phyloP scores from a whole-genome alignment of 2,113 vertebrate genomes.

The Nansenia antarctica region DNA sequence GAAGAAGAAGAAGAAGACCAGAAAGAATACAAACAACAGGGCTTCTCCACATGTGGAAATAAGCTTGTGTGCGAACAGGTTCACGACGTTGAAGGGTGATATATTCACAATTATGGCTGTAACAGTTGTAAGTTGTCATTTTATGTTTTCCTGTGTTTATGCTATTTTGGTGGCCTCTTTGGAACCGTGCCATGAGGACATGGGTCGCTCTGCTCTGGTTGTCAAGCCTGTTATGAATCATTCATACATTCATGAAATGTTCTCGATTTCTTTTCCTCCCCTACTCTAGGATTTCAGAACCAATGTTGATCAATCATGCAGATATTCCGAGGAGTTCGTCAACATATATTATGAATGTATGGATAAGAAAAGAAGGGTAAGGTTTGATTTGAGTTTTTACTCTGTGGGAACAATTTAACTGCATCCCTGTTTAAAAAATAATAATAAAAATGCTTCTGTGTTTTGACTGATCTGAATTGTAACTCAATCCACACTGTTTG shows the following conservation, averaged over 20 bases:
- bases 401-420: background rate
- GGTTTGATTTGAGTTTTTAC: slow-evolving; percentile 29
- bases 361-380: slow-evolving; percentile 93
- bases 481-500: background rate
- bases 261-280: background rate
- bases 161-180: too few species aligned
- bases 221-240: background rate
- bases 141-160: background rate
- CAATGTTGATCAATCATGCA: slow-evolving; percentile 91
- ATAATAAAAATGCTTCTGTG: background rate
- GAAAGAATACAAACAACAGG: too few species aligned
- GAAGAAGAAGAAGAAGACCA: too few species aligned
- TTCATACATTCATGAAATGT: too few species aligned
- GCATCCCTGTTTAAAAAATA: background rate
- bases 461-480: background rate
- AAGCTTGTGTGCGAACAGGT: background rate
- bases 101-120: slow-evolving; percentile 34
- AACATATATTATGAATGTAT: slow-evolving; percentile 97
- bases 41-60: background rate
- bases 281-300: slow-evolving; percentile 87
- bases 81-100: background rate
- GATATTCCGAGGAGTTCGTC: slow-evolving; percentile 95
- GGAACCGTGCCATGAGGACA: too few species aligned
- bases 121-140: slow-evolving; percentile 36
- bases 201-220: too few species aligned